Evolutionary conservation across 2,888 invertebrate genomes (phyloP).

Genomic region (Sphecodes monilicornis): DNA sequence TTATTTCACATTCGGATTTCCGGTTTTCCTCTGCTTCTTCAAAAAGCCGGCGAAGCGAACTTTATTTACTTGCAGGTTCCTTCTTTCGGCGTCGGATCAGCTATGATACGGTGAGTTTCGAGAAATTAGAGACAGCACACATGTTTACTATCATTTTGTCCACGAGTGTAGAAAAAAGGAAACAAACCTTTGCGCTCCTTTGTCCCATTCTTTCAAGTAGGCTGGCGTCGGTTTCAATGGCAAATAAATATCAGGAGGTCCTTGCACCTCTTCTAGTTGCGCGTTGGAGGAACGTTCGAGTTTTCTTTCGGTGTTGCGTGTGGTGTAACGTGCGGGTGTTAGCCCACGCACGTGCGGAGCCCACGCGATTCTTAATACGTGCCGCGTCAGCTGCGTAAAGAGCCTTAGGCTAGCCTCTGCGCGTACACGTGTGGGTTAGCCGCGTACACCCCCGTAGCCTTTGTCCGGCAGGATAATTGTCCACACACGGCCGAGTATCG

Average conservation of each 20-base stretch:
- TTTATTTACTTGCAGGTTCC: neutral
- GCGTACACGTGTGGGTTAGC: slow-evolving; percentile 50
- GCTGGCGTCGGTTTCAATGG: slow-evolving; percentile 45
- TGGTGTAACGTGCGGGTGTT: slow-evolving; percentile 71
- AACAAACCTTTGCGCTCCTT: neutral
- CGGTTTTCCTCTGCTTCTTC: neutral
- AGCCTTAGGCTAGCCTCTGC: slow-evolving; percentile 66
- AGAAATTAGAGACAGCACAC: neutral
- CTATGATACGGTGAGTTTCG: neutral
- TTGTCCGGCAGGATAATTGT: slow-evolving; percentile 78
- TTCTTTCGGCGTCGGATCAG: neutral
- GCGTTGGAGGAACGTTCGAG: slow-evolving; percentile 50
- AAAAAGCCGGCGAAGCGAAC: neutral
- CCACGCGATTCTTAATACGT: slow-evolving; percentile 76
- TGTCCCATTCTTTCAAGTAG: slow-evolving; percentile 34
- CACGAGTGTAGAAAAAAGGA: neutral
- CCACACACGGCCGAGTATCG: slow-evolving; percentile 70
- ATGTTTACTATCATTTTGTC: neutral
- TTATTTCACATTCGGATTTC: neutral
- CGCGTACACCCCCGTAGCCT: slow-evolving; percentile 76
- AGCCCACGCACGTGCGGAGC: slow-evolving; percentile 76
- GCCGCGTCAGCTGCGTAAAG: slow-evolving; percentile 80
- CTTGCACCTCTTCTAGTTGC: slow-evolving; percentile 41
- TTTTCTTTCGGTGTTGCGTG: slow-evolving; percentile 58
- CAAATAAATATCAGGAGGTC: slow-evolving; percentile 62